Conservation (phyloP, 64 coral and sea anemone species). For the Platygyra sinensis region DNA sequence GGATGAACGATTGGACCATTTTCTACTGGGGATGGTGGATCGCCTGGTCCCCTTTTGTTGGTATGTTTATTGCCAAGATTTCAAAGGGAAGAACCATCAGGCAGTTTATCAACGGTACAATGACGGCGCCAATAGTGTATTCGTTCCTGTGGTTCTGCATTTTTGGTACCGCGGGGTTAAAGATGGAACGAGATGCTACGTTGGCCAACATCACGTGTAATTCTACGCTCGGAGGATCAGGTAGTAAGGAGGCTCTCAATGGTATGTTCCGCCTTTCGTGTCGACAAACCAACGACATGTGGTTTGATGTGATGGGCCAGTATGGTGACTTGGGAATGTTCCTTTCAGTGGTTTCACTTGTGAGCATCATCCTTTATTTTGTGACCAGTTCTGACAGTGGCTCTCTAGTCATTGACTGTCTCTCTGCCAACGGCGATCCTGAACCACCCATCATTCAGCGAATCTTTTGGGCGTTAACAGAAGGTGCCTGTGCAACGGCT, state of each 20-base stretch:
- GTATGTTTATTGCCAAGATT: conserved; percentile 63
- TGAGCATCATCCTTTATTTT: conserved; percentile 43
- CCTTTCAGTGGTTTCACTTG: conserved; percentile 26
- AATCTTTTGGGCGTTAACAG: conserved; percentile 51
- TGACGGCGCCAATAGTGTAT: conserved; percentile 57
- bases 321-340: conserved; percentile 42
- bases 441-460: conserved; percentile 43
- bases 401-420: conserved; percentile 45
- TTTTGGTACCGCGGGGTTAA: conserved; percentile 55
- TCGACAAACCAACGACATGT: conserved; percentile 24
- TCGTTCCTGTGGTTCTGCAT: conserved; percentile 65
- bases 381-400: conserved; percentile 54
- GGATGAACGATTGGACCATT: conserved; percentile 72
- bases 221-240: conserved; percentile 8
- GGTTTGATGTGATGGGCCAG: conserved; percentile 54
- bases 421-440: conserved; percentile 39
- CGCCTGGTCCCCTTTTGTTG: conserved; percentile 65
- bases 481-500: conserved; percentile 41
- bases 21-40: conserved; percentile 85
- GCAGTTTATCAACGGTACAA: conserved; percentile 51
- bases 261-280: conserved; percentile 29
- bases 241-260: neutral
- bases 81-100: conserved; percentile 62
- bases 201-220: neutral
- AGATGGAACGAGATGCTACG: conserved; percentile 56